These are phyloP conservation scores for Itoplectis maculator DNA, from an alignment of 2,888 invertebrate genomes.

Conservation along the genomic window DNA sequence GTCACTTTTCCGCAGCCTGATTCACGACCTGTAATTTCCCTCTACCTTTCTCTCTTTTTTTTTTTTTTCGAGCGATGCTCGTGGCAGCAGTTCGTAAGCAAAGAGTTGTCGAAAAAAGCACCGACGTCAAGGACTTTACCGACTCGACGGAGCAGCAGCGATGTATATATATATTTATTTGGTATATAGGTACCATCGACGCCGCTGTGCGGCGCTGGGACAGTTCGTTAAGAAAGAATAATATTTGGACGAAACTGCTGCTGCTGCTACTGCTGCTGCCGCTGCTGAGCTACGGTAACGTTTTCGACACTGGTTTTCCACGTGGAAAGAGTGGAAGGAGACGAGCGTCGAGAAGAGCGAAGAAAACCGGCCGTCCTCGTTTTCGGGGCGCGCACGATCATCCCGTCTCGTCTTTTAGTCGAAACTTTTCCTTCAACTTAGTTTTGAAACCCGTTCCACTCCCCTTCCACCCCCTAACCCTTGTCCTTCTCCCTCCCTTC, in stretches of 20 bases:
- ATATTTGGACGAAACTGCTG: constrained; percentile 71
- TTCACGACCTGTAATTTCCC: too few species aligned
- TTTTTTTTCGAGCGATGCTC: constrained; percentile 8
- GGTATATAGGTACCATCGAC: constrained; percentile 22
- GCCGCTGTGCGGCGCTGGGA: constrained; percentile 54
- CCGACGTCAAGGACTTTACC: constrained; percentile 21
- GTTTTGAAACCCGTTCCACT: constrained; percentile 43
- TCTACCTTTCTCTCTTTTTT: background rate
- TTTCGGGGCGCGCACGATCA: constrained; percentile 60
- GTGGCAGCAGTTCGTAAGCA: background rate
- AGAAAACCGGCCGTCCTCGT: constrained; percentile 40
- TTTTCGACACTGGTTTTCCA: constrained; percentile 39
- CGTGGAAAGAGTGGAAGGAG: constrained; percentile 49
- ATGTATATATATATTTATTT: constrained; percentile 11
- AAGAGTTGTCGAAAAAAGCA: constrained; percentile 34
- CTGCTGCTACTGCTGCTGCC: constrained; percentile 12
- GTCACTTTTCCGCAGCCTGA: background rate
- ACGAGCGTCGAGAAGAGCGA: background rate
- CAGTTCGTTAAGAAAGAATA: constrained; percentile 75
- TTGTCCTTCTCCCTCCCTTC: too few species aligned
- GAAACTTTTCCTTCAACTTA: constrained; percentile 63
- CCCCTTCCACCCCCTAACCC: constrained; percentile 13
- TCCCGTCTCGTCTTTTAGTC: constrained; percentile 46
- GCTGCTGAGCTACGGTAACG: constrained; percentile 28
- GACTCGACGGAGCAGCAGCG: constrained; percentile 36